Evolutionary conservation across 2,113 vertebrate species (phyloP).

Genomic region (Mugil cephalus): DNA sequence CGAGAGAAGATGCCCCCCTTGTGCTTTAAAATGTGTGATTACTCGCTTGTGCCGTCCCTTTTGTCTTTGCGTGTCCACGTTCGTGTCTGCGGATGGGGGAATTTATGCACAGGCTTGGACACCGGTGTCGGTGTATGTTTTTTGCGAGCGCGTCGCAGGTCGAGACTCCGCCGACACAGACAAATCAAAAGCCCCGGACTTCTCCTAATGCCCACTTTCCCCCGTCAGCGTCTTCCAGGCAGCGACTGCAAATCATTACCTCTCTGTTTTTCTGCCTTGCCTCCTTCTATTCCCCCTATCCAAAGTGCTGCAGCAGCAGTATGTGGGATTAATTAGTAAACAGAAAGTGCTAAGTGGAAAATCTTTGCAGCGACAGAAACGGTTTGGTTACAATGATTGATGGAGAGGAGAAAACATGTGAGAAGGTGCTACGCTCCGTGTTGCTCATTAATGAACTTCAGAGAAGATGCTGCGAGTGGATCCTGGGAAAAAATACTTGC

Average conservation of each 20-base stretch:
- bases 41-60: slow-evolving; percentile 7
- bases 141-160: slow-evolving; percentile 5
- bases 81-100: neutral
- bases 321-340: slow-evolving; percentile 74
- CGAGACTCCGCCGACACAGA: slow-evolving; percentile 40
- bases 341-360: slow-evolving; percentile 72
- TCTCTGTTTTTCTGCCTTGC: slow-evolving; percentile 60
- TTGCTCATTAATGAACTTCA: slow-evolving; percentile 62
- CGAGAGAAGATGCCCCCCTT: slow-evolving; percentile 29
- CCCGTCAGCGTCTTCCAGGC: slow-evolving; percentile 61
- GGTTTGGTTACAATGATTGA: slow-evolving; percentile 65
- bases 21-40: slow-evolving; percentile 10
- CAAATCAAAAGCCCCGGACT: slow-evolving; percentile 57
- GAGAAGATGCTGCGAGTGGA: slow-evolving; percentile 12
- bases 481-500: neutral
- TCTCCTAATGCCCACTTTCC: slow-evolving; percentile 57
- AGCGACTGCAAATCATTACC: slow-evolving; percentile 71
- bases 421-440: neutral
- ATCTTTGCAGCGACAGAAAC: slow-evolving; percentile 63
- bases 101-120: neutral
- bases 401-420: slow-evolving; percentile 45
- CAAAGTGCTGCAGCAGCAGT: slow-evolving; percentile 65
- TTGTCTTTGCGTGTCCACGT: neutral
- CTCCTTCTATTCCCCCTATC: slow-evolving; percentile 27
- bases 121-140: neutral